Evolutionary conservation across 2,113 vertebrate species (phyloP).

Genomic region (Heterotilapia buettikoferi): DNA sequence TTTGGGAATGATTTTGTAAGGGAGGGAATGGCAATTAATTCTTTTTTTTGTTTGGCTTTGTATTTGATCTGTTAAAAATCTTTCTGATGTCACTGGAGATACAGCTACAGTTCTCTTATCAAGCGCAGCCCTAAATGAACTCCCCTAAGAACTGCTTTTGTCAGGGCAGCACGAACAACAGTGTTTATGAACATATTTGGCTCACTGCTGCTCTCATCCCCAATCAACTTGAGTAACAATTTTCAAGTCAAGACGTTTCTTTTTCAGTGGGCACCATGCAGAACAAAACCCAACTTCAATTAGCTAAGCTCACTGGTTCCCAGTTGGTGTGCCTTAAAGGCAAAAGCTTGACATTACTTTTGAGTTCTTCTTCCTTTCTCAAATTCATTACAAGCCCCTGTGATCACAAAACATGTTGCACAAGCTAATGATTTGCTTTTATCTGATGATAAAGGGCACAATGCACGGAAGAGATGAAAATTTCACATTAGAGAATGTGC

Average conservation of each 20-base stretch:
- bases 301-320: slow-evolving; percentile 34
- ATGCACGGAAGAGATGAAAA: neutral
- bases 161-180: neutral
- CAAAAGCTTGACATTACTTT: slow-evolving; percentile 7
- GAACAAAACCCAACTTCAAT: slow-evolving; percentile 48
- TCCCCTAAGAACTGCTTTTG: neutral
- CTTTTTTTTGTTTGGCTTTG: neutral
- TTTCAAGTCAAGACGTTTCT: slow-evolving; percentile 11
- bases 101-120: neutral
- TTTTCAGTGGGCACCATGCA: slow-evolving; percentile 22
- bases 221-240: neutral
- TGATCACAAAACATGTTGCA: slow-evolving; percentile 36
- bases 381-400: slow-evolving; percentile 31
- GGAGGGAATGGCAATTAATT: neutral
- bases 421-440: slow-evolving; percentile 24
- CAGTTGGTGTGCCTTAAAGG: slow-evolving; percentile 40
- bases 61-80: neutral
- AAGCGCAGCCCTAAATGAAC: neutral
- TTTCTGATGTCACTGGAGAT: neutral
- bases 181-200: neutral
- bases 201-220: neutral
- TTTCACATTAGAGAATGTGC: neutral
- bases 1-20: neutral
- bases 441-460: slow-evolving; percentile 22
- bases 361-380: neutral